Conservation (phyloP, 1,140 invertebrate species). For the Trichoplusia ni region DNA sequence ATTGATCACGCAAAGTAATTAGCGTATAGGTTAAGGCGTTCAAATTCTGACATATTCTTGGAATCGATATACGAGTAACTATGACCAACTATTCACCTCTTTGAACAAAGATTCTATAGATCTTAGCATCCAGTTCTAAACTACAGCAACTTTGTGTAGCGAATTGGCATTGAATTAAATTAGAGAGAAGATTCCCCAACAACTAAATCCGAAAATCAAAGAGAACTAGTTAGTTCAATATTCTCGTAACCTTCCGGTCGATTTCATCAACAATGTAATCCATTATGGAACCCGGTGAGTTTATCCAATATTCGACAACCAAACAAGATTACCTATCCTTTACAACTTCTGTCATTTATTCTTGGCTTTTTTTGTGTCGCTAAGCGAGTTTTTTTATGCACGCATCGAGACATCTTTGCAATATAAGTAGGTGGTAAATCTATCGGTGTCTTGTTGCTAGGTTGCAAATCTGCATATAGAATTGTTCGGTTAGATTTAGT, state of each 20-base stretch:
- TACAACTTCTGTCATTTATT: constrained; percentile 18
- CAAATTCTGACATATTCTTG: not conserved
- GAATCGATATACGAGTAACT: too few species aligned
- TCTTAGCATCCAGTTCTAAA: not conserved
- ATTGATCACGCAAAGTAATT: constrained; percentile 10
- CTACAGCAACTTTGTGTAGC: not conserved
- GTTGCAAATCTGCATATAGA: not conserved
- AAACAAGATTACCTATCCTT: constrained; percentile 27
- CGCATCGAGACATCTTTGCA: constrained; percentile 11
- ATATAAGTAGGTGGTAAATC: constrained; percentile 16
- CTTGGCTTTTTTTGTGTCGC: constrained; percentile 16
- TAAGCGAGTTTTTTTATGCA: constrained; percentile 30
- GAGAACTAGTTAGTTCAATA: constrained; percentile 22
- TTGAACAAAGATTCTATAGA: too few species aligned
- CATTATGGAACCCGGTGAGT: constrained; percentile 1
- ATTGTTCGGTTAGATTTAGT: not conserved
- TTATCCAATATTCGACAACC: not conserved
- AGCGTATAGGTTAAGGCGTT: not conserved
- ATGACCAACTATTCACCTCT: too few species aligned
- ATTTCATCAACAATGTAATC: constrained; percentile 24
- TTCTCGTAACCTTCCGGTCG: constrained; percentile 16
- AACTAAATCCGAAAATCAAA: constrained; percentile 8
- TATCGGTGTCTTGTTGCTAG: constrained; percentile 12
- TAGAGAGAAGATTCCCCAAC: not conserved
- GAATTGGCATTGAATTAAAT: constrained; percentile 1